Evolutionary conservation across 2,888 invertebrate species (phyloP).

Genomic region (Leptothorax acervorum): DNA sequence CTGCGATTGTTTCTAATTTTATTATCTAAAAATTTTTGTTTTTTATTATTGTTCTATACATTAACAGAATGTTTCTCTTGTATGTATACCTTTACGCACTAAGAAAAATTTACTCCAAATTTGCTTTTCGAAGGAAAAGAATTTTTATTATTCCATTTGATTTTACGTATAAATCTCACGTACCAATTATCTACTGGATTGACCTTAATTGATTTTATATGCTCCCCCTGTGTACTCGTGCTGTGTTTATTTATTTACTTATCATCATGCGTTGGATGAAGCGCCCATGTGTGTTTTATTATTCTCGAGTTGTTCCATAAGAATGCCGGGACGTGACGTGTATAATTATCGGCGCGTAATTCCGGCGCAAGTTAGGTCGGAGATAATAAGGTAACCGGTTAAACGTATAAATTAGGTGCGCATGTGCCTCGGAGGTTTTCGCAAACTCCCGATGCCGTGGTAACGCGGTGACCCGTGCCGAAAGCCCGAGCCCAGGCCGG

Average conservation of each 20-base stretch:
- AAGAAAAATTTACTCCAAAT: neutral
- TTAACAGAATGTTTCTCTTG: neutral
- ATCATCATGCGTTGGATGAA: neutral
- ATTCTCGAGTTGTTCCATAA: slow-evolving; percentile 17
- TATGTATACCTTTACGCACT: neutral
- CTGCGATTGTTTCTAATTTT: neutral
- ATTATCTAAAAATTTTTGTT: neutral
- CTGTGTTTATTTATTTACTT: slow-evolving; percentile 36
- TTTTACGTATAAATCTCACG: neutral
- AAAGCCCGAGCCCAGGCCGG: slow-evolving; percentile 38
- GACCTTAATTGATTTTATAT: slow-evolving; percentile 29
- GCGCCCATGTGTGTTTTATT: slow-evolving; percentile 12
- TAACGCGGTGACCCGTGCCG: slow-evolving; percentile 53
- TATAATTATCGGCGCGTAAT: slow-evolving; percentile 51
- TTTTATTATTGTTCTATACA: neutral
- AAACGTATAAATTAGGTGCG: slow-evolving; percentile 47
- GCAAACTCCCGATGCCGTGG: slow-evolving; percentile 49
- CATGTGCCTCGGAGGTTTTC: slow-evolving; percentile 56
- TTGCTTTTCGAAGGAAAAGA: neutral
- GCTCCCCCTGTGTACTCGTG: neutral
- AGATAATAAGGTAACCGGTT: slow-evolving; percentile 53
- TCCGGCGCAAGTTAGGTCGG: slow-evolving; percentile 47
- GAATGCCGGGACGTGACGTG: slow-evolving; percentile 37
- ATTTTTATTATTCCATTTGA: neutral
- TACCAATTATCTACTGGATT: slow-evolving; percentile 30